A percentile compares a stretch with the other conserved stretches of the same genome.
Evolutionary conservation across 2,888 invertebrate species (phyloP).

Genomic region (Abscondita cerata): DNA sequence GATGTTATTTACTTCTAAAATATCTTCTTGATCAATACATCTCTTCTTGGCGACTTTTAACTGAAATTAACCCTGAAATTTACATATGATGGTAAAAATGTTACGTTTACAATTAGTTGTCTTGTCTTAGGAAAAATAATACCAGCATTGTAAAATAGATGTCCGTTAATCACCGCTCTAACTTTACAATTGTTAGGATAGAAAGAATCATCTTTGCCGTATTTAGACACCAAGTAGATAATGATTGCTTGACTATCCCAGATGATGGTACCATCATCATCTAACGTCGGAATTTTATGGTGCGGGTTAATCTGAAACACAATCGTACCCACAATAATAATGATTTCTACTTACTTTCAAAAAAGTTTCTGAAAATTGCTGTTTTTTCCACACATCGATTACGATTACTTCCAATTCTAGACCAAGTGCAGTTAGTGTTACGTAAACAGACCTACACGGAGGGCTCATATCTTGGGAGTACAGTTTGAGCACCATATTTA

Average conservation of each 20-base stretch:
- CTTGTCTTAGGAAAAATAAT: conserved; percentile 60
- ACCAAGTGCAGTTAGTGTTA: conserved; percentile 18
- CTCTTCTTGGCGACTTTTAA: not conserved
- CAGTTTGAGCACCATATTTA: conserved; percentile 22
- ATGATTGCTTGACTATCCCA: conserved; percentile 72
- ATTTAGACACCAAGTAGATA: conserved; percentile 66
- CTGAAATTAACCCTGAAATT: conserved; percentile 28
- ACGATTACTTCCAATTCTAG: conserved; percentile 41
- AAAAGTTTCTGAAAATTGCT: conserved; percentile 56
- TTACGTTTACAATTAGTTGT: conserved; percentile 58
- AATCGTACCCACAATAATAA: not conserved
- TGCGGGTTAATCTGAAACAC: conserved; percentile 66
- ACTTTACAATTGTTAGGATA: conserved; percentile 61
- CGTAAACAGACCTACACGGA: conserved; percentile 17
- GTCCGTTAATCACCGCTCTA: conserved; percentile 61
- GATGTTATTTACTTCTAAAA: not conserved
- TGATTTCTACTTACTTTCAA: conserved; percentile 52
- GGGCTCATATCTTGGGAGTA: conserved; percentile 26
- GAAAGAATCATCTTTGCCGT: conserved; percentile 61
- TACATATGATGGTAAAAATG: not conserved
- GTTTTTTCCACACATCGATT: conserved; percentile 52
- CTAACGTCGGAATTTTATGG: conserved; percentile 68
- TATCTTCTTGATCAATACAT: not conserved
- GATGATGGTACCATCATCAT: conserved; percentile 61
- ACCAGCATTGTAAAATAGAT: conserved; percentile 62